These are phyloP conservation scores for Helostoma temminkii DNA, from an alignment of 2,797 vertebrate species.

Conservation along the genomic window DNA sequence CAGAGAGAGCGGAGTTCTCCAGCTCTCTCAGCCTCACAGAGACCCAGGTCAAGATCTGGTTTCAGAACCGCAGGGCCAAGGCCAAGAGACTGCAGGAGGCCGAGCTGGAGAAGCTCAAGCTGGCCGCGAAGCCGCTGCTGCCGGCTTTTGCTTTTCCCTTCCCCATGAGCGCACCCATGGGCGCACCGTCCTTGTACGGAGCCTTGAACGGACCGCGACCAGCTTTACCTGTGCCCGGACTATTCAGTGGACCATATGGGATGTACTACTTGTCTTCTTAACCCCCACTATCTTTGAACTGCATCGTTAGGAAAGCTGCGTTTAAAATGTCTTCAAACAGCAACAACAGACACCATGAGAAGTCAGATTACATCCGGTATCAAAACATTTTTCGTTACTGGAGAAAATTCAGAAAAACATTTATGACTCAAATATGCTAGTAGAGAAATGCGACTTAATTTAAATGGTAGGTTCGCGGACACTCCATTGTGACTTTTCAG, in stretches of 20 bases:
- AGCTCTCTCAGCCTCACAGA: constrained; percentile 88
- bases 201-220: constrained; percentile 79
- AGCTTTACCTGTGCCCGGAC: constrained; percentile 82
- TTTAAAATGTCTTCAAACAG: constrained; percentile 41
- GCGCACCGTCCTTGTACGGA: constrained; percentile 81
- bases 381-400: not conserved
- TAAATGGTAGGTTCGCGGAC: too few species aligned
- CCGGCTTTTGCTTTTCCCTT: constrained; percentile 87
- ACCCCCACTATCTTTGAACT: constrained; percentile 52
- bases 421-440: not conserved
- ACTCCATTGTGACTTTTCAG: not conserved
- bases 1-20: constrained; percentile 89
- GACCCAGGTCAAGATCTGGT: constrained; percentile 92
- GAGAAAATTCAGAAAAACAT: not conserved
- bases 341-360: constrained; percentile 35
- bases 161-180: constrained; percentile 81
- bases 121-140: constrained; percentile 86
- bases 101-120: constrained; percentile 87
- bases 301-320: constrained; percentile 34
- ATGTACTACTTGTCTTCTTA: constrained; percentile 91
- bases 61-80: constrained; percentile 90
- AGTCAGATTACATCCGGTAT: not conserved
- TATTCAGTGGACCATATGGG: constrained; percentile 87
- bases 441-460: not conserved
- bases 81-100: constrained; percentile 90